Conservation (phyloP, 2,888 invertebrate species). For the Ochropacha duplaris region DNA sequence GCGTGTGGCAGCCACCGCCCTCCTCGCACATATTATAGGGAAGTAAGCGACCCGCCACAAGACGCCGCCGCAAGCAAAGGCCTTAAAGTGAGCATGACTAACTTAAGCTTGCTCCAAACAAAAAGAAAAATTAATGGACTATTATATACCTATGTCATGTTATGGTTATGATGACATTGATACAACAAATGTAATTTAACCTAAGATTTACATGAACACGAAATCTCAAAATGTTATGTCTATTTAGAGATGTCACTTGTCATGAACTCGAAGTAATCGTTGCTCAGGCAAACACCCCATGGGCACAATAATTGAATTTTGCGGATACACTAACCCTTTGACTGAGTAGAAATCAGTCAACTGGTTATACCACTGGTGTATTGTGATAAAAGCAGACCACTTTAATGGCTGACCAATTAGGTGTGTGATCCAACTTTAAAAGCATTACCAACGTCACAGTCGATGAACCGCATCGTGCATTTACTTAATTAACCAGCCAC, state of each 20-base stretch:
- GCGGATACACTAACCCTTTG: constrained; percentile 14
- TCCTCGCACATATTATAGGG: too few relatives aligned
- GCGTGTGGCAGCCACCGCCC: too few relatives aligned
- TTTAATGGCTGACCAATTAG: constrained; percentile 26
- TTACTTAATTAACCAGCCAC: constrained; percentile 47
- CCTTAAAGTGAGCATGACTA: too few relatives aligned
- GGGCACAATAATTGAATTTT: constrained; percentile 22
- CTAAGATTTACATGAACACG: neutral
- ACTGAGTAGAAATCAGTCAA: neutral
- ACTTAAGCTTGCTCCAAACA: too few relatives aligned
- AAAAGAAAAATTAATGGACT: too few relatives aligned
- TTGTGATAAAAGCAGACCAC: constrained; percentile 22
- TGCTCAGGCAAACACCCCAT: constrained; percentile 1
- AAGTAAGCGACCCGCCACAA: too few relatives aligned
- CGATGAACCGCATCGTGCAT: constrained; percentile 43
- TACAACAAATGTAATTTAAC: too few relatives aligned
- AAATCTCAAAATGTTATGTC: neutral
- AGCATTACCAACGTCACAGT: constrained; percentile 50
- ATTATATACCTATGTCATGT: too few relatives aligned
- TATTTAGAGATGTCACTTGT: neutral
- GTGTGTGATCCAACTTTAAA: constrained; percentile 39
- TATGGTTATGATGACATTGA: too few relatives aligned
- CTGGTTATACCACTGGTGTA: neutral
- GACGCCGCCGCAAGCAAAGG: too few relatives aligned
- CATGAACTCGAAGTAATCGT: neutral